A percentile compares a stretch with the other conserved stretches of the same genome.
phyloP scores from a whole-genome alignment of 2,888 invertebrate species.

The Sphaeridia pumilis region DNA sequence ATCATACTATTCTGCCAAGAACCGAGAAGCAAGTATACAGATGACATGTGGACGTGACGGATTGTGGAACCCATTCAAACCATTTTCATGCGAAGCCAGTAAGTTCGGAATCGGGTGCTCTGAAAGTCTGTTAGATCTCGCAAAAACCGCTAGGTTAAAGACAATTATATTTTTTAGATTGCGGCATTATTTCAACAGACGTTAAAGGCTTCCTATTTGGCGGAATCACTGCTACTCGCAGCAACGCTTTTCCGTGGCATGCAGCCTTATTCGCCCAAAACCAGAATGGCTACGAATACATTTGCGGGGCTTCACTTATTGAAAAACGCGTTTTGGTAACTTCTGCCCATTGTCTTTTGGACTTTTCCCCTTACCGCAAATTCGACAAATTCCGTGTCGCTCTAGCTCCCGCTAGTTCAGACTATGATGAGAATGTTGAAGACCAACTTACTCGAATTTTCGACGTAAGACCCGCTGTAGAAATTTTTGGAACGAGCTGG shows the following conservation, averaged over 20 bases:
- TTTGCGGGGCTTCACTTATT: conserved; percentile 4
- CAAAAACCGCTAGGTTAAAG: not conserved
- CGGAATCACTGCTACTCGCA: not conserved
- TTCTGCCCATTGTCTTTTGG: conserved; percentile 3
- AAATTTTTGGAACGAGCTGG: not conserved
- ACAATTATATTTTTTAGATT: not conserved
- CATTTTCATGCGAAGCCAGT: conserved; percentile 9
- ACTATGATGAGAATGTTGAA: not conserved
- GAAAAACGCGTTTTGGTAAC: conserved; percentile 1
- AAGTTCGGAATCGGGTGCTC: not conserved
- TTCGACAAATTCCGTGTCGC: not conserved
- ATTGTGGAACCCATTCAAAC: conserved; percentile 2
- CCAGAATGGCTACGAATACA: not conserved
- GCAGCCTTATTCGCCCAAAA: not conserved
- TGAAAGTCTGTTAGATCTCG: not conserved
- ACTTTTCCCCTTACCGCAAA: not conserved
- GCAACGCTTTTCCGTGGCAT: conserved; percentile 11
- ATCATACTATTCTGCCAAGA: conserved; percentile 1
- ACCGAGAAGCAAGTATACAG: not conserved
- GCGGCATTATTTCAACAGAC: conserved; percentile 2
- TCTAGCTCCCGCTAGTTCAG: conserved; percentile 2
- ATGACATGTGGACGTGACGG: conserved; percentile 9
- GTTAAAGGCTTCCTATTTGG: conserved; percentile 2
- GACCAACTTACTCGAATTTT: not conserved
- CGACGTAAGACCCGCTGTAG: conserved; percentile 1